Evolutionary conservation across 2,113 vertebrate species (phyloP).

Genomic region (Scomber scombrus): DNA sequence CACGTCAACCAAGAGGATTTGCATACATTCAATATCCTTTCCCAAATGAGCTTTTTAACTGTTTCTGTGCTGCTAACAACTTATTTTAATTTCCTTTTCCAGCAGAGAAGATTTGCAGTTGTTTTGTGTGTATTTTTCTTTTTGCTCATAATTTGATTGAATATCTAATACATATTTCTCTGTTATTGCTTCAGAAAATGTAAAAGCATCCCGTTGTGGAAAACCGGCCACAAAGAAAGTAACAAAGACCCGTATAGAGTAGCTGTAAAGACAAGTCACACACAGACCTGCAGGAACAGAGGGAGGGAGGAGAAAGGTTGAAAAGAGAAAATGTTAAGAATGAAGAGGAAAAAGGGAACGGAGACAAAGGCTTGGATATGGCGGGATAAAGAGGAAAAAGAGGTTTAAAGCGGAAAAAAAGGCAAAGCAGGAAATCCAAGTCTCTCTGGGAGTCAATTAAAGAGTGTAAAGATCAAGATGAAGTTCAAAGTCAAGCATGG

Average conservation of each 20-base stretch:
- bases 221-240: conserved; percentile 96
- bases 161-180: conserved; percentile 97
- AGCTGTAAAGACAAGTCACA: conserved; percentile 96
- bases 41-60: conserved; percentile 55
- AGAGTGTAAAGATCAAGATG: conserved; percentile 99
- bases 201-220: conserved; percentile 99
- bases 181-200: conserved; percentile 99
- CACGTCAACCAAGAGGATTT: conserved; percentile 98
- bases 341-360: conserved; percentile 91
- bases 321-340: conserved; percentile 93
- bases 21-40: conserved; percentile 99
- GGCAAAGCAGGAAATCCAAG: conserved; percentile 96
- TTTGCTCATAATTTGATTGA: conserved; percentile 58
- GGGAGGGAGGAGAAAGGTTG: conserved; percentile 90
- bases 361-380: conserved; percentile 97
- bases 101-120: conserved; percentile 57
- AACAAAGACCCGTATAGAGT: conserved; percentile 96
- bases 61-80: conserved; percentile 41
- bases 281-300: conserved; percentile 95
- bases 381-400: conserved; percentile 95
- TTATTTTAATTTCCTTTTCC: conserved; percentile 25
- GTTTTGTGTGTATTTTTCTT: conserved; percentile 22
- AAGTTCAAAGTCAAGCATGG: conserved; percentile 99
- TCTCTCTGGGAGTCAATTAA: conserved; percentile 98
- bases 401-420: conserved; percentile 93